Evolutionary conservation across 92 coral and sea anemone species (phyloP).

Genomic region (Galaxea fascicularis): DNA sequence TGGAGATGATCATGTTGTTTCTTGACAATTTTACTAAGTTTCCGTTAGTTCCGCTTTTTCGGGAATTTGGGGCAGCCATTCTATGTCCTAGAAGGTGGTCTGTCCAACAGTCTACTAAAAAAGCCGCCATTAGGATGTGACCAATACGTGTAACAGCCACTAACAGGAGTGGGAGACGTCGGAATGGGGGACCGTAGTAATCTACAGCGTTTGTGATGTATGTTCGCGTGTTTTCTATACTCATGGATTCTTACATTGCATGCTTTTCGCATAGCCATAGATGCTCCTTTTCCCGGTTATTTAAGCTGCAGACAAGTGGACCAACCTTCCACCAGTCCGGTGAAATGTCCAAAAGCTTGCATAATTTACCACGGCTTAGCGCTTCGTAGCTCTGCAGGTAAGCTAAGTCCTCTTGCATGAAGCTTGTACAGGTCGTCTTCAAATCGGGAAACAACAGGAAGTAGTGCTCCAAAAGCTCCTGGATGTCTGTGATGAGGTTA

Average conservation of each 20-base stretch:
- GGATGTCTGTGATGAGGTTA: constrained; percentile 67
- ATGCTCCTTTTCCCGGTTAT: constrained; percentile 62
- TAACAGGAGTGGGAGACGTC: no score
- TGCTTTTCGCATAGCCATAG: constrained; percentile 90
- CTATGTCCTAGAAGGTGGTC: no score
- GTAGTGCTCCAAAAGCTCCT: constrained; percentile 80
- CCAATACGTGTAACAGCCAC: no score
- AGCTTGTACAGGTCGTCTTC: constrained; percentile 59
- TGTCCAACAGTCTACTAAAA: no score
- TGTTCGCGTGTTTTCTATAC: no score
- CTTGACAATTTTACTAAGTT: no score
- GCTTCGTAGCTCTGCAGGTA: constrained; percentile 77
- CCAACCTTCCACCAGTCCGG: constrained; percentile 77
- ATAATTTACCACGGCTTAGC: constrained; percentile 73
- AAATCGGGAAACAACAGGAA: constrained; percentile 75
- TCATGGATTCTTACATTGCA: constrained; percentile 11
- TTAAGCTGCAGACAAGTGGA: constrained; percentile 76
- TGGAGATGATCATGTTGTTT: no score
- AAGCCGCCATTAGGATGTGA: no score
- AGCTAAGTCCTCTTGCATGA: constrained; percentile 80
- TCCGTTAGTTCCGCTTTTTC: no score
- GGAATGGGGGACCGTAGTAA: no score
- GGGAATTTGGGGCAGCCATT: no score
- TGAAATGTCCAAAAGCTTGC: constrained; percentile 71
- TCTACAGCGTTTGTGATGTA: no score